phyloP scores from a whole-genome alignment of 2,113 vertebrate genomes.

The Cyphomyrus discorhynchus region DNA sequence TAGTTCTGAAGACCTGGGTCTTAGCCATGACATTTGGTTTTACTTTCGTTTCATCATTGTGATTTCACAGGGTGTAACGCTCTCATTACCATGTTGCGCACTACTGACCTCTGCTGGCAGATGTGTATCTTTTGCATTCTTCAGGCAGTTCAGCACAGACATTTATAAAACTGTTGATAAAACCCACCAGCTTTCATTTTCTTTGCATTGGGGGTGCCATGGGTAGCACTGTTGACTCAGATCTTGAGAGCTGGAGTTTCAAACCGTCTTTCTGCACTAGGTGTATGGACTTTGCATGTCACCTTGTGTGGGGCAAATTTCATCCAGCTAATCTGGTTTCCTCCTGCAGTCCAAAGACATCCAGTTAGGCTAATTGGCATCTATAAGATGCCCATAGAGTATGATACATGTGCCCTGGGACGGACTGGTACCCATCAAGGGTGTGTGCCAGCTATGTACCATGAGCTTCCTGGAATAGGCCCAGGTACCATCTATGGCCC shows the following conservation, averaged over 20 bases:
- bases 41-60: not conserved
- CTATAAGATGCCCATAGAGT: not conserved
- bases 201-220: not conserved
- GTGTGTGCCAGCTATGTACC: not conserved
- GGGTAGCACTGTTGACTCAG: not conserved
- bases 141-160: not conserved
- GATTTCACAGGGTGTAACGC: not conserved
- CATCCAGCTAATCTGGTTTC: not conserved
- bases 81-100: not conserved
- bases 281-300: not conserved
- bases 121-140: not conserved
- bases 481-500: no score
- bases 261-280: not conserved
- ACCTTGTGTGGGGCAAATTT: not conserved
- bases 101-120: not conserved
- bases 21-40: not conserved
- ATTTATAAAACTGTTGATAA: not conserved
- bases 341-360: not conserved
- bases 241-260: not conserved
- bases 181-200: not conserved
- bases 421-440: not conserved
- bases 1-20: not conserved
- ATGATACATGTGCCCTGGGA: not conserved
- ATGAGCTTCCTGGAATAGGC: not conserved
- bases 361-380: not conserved